phyloP scores from a whole-genome alignment of 2,797 vertebrate species.

The Malacoctenus gilli region DNA sequence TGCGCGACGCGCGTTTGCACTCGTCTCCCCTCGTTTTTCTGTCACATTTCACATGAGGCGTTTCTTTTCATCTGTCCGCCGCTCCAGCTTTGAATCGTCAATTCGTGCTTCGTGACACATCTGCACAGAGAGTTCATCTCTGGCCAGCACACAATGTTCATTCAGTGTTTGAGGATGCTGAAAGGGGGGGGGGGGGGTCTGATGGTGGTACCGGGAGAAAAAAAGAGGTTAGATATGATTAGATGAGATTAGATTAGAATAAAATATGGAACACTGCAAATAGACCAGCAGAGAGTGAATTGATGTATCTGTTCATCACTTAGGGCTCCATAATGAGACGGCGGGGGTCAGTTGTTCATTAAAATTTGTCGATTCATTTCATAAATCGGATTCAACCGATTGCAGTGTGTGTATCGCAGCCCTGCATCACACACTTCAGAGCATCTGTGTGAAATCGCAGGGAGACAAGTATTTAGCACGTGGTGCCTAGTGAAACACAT shows the following conservation, averaged over 20 bases:
- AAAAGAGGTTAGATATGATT: constrained; percentile 26
- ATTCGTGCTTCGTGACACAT: too few relatives aligned
- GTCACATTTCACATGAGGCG: too few relatives aligned
- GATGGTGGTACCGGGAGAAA: background rate
- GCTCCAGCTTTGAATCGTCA: too few relatives aligned
- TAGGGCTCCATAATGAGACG: constrained; percentile 29
- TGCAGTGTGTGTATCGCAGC: constrained; percentile 37
- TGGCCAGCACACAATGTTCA: background rate
- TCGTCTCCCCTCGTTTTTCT: too few relatives aligned
- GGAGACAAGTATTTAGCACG: constrained; percentile 23
- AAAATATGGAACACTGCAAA: constrained; percentile 29
- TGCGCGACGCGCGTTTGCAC: too few relatives aligned
- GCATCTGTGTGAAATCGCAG: constrained; percentile 27
- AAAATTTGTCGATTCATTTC: constrained; percentile 54
- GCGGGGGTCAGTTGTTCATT: constrained; percentile 45
- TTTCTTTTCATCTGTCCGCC: too few relatives aligned
- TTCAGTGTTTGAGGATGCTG: constrained; percentile 16
- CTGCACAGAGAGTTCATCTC: constrained; percentile 7
- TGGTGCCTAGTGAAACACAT: background rate
- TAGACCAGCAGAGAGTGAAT: constrained; percentile 22
- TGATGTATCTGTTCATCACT: constrained; percentile 45
- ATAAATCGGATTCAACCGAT: constrained; percentile 52
- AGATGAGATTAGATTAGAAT: constrained; percentile 26
- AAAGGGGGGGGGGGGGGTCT: background rate
- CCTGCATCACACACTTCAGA: constrained; percentile 35